Percentiles rank a stretch among this genome's conserved stretches.
Evolutionary conservation across 2,113 vertebrate species (phyloP).

Genomic region (Lepisosteus oculatus): DNA sequence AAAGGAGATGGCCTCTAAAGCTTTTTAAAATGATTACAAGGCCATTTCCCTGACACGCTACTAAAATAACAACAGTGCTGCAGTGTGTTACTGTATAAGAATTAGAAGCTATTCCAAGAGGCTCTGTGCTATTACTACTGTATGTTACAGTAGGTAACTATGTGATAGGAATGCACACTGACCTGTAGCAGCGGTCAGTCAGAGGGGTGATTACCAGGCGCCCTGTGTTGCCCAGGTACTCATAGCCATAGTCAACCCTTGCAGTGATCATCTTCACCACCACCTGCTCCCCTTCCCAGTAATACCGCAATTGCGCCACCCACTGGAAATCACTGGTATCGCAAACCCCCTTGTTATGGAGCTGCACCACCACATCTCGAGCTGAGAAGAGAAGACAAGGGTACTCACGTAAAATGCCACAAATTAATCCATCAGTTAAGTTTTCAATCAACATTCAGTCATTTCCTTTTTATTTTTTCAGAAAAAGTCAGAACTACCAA

Average conservation of each 20-base stretch:
- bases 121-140: too few species aligned
- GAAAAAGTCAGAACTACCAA: too few species aligned
- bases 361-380: conserved; percentile 31
- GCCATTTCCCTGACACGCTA: too few species aligned
- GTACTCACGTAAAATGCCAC: background rate
- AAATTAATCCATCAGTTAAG: too few species aligned
- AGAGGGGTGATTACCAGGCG: conserved; percentile 18
- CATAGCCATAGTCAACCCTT: conserved; percentile 32
- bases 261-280: conserved; percentile 34
- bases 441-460: background rate
- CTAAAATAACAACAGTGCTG: too few species aligned
- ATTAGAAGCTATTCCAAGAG: too few species aligned
- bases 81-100: too few species aligned
- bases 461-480: too few species aligned
- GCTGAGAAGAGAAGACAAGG: conserved; percentile 17
- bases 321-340: conserved; percentile 30
- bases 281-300: conserved; percentile 30
- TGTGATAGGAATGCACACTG: background rate
- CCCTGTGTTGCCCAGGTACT: conserved; percentile 33
- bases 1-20: background rate
- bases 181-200: background rate
- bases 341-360: conserved; percentile 11
- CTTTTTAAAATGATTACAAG: background rate
- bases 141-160: background rate
- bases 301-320: conserved; percentile 37